Percentiles rank a stretch among this genome's conserved stretches.
These are phyloP conservation scores for Megalonaias nervosa DNA, from an alignment of 1,140 invertebrate species.

Conservation along the genomic window DNA sequence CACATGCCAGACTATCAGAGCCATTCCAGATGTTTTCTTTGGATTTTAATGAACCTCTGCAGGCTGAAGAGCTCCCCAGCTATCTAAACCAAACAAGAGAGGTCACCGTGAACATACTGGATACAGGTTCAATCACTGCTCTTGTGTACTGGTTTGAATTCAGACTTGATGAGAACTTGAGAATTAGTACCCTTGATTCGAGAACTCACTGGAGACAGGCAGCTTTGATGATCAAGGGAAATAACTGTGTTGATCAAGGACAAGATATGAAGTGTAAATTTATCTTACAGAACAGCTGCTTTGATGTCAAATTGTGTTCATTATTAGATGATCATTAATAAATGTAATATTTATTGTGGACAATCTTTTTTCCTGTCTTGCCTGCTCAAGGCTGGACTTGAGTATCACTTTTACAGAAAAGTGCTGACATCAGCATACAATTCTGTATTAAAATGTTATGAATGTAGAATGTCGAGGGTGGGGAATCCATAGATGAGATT, in stretches of 20 bases:
- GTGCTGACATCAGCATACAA: no score
- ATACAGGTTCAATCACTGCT: constrained; percentile 54
- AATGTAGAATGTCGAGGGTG: no score
- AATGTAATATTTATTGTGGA: no score
- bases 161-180: constrained; percentile 40
- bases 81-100: constrained; percentile 45
- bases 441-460: no score
- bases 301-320: constrained; percentile 39
- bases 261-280: constrained; percentile 40
- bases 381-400: no score
- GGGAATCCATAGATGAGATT: no score
- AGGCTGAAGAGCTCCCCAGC: constrained; percentile 25
- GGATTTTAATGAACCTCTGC: constrained; percentile 44
- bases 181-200: constrained; percentile 51
- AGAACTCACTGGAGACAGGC: constrained; percentile 64
- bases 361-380: no score
- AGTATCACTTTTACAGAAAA: no score
- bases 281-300: constrained; percentile 52
- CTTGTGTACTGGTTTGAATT: constrained; percentile 68
- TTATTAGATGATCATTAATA: no score
- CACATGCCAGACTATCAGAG: constrained; percentile 55
- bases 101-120: constrained; percentile 37
- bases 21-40: constrained; percentile 55
- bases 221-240: constrained; percentile 50
- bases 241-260: constrained; percentile 34